Base-by-base conservation (phyloP, 2,797 vertebrate genomes). In the Brachyalestes nurse region DNA sequence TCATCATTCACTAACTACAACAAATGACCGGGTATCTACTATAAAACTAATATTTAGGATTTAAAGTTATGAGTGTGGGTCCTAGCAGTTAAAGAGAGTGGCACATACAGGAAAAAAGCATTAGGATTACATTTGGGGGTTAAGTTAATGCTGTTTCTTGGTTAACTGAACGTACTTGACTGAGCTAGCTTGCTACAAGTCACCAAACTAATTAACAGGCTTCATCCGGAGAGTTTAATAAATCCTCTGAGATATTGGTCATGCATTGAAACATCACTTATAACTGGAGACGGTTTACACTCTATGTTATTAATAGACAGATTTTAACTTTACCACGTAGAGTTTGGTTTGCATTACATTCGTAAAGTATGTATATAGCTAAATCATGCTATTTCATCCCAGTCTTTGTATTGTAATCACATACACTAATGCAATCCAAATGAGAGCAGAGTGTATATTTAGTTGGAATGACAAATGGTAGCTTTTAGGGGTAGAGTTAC, bases 201-300 rank as follows among this genome's bases (percentile, higher is more conserved):
- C 16, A 6, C 28, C 51, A 55, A n/a, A 10, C 70, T 57, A 72
- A 72, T 55, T 72, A 72, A 40, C 70, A 57, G 10, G 34, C 19
- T 57, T 21, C 28, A 19, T 72, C 28, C 70, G 38, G 51, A 72
- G 28, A n/a, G 25, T 57, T 57, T 42, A 66, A 66, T 19, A 66
- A 66, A 38, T 9, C 64, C 70, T 72, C 25, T 38, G 28, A 55
- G 69, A 71, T 38, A 72, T 57, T 23, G 40, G 51, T n/a, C 70
- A 57, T 14, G 38, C 19, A 66, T 66, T 66, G n/a, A 45, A 45
- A 21, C 38, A 42, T n/a, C 64, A 45, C 38, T 66, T 45, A 42
- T 66, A 66, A 72, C n/a, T 38, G 70, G 70, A 8, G n/a, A 8
- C 13, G 16, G 25, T 19, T 53, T 51, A 42, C n/a, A 23, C 21